Evolutionary conservation across 2,888 invertebrate species (phyloP).

Genomic region (Heteropelma amictum): DNA sequence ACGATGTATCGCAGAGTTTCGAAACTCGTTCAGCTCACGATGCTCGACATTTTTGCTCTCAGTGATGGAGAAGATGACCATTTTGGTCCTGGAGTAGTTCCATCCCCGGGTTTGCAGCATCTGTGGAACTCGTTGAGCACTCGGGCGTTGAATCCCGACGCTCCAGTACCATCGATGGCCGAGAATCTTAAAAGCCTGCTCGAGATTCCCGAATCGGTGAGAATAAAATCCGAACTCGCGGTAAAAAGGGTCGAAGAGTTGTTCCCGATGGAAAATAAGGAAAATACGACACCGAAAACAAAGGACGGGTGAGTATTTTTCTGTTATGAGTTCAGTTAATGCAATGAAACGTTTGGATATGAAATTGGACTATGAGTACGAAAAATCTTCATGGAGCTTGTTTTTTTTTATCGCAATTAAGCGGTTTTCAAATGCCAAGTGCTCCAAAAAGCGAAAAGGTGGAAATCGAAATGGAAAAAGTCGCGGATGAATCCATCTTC

Average conservation of each 20-base stretch:
- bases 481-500: not conserved
- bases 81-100: slow-evolving; percentile 61
- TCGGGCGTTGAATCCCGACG: slow-evolving; percentile 66
- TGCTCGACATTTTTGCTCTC: not conserved
- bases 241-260: slow-evolving; percentile 54
- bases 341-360: not conserved
- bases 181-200: slow-evolving; percentile 60
- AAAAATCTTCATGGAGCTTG: not conserved
- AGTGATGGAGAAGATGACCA: not conserved
- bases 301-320: slow-evolving; percentile 17
- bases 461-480: slow-evolving; percentile 3
- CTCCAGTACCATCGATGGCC: slow-evolving; percentile 61
- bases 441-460: not conserved
- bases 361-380: not conserved
- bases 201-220: slow-evolving; percentile 53
- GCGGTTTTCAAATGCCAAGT: not conserved
- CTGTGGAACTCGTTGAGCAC: slow-evolving; percentile 63
- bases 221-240: slow-evolving; percentile 37
- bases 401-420: not conserved
- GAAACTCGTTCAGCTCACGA: not conserved
- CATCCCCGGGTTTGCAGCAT: slow-evolving; percentile 63
- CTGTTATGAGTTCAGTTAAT: no score
- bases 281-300: not conserved
- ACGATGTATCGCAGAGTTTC: not conserved
- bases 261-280: slow-evolving; percentile 54